Conservation (phyloP, 2,113 vertebrate genomes). For the Raja brachyura region DNA sequence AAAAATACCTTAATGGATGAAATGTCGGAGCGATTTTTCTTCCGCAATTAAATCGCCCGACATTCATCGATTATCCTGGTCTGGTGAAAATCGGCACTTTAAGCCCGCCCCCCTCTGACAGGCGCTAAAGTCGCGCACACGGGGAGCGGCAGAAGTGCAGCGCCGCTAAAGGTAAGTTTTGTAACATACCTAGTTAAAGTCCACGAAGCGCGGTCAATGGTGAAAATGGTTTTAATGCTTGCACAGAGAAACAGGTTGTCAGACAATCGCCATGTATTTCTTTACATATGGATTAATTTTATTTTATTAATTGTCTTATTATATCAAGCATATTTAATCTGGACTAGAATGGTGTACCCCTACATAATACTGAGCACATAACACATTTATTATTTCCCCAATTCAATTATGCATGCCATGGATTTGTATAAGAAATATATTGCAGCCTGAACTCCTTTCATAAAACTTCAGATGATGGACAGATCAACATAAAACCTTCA, state of each 20-base stretch:
- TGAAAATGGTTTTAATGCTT: neutral
- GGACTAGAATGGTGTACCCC: neutral
- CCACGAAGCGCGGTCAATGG: neutral
- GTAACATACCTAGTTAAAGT: too few species aligned
- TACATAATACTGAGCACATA: neutral
- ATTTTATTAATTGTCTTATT: neutral
- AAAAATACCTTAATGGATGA: too few species aligned
- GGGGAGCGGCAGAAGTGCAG: too few species aligned
- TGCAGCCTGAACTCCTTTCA: neutral
- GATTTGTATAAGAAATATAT: neutral
- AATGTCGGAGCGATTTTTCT: too few species aligned
- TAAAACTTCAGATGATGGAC: neutral
- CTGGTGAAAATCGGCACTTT: too few species aligned
- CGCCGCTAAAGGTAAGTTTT: too few species aligned
- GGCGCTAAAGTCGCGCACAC: too few species aligned
- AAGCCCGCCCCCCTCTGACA: too few species aligned
- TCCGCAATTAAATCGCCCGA: too few species aligned
- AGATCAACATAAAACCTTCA: neutral
- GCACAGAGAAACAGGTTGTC: neutral
- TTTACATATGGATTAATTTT: neutral
- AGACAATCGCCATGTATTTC: neutral
- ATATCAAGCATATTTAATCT: neutral
- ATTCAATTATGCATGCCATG: neutral
- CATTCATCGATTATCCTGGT: too few species aligned
- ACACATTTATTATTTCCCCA: neutral